Evolutionary conservation across 2,888 invertebrate genomes (phyloP), one percentile per base, ranked within the genome.

Genomic region (Xestobium rufovillosum): DNA sequence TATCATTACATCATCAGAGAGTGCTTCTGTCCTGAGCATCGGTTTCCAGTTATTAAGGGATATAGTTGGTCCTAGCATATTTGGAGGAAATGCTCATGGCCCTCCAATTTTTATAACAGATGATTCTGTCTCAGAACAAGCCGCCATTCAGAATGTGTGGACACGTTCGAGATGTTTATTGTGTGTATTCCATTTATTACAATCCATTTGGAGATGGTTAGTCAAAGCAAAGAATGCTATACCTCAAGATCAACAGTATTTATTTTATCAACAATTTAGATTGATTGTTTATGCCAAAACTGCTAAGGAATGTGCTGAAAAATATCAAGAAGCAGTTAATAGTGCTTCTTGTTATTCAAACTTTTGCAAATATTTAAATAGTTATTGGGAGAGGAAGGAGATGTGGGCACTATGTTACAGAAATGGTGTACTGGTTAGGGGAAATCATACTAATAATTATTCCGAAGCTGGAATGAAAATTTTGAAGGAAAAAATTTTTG

Each of bases 171-270:
- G 9, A 15, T 31, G 28, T 12, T 34, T 42, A 6, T 11, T 42
- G 2, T 39, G 33, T 10, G 28, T 15, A 2, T 39, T 37, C 28
- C 42, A 42, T 31, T 16, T 36, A 10, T 26, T 42, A 12, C 39
- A 36, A 25, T 30, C 34, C n/a, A n/a, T 42, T 3, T 42, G 15
- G 14, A 39, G 30, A 25, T 42, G 34, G 29, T 6, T 42, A 3
- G 14, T 34, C 9, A 25, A 8, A 14, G 4, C 29, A 2, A 33
- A 36, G 11, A 28, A 36, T 32, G 30, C 19, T 13, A 42, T 42
- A 25, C 4, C 10, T 6, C 1, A 16, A 6, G 14, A 16, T 1
- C 14, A 32, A 14, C 25, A 25, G 14, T 3, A 6, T 2, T 11
- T 27, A 10, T 23, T 39, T 12, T 39, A 39, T 17, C 2, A 33